Base-by-base conservation (phyloP, 2,797 vertebrate species). In the Girardinus metallicus region DNA sequence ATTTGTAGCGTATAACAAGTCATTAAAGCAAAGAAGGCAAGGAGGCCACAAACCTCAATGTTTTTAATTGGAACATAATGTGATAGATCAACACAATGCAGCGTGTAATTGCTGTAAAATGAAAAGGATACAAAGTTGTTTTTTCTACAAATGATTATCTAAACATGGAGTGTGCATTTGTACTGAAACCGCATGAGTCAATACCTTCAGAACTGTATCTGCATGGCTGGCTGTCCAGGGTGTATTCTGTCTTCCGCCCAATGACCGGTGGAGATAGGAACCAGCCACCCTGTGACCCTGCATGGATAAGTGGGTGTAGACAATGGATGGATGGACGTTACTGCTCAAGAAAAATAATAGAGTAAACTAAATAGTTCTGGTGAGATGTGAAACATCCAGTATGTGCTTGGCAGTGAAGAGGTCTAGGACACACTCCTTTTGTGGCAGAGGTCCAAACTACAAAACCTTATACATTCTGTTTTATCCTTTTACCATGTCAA, bases 1-100 rank as follows among this genome's bases (percentile, higher is more conserved):
- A 75, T 76, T 5, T 57, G 72, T 77, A 78, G 79, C 26, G 57
- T 73, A 31, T 13, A 43, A 26, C 9, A 26, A 75, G 46, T 72
- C 16, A 55, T 31, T 55, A 41, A 41, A 68, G 29, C n/a, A 71
- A 51, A 73, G 41, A 26, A 75, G 73, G 43, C 23, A 8, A 36
- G 47, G 21, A 79, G 68, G 77, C 43, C 70, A 75, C 64, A 62
- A 49, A 55, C 43, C 34, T 70, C 23, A 7, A n/a, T 41, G 21
- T 68, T 41, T 62, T 68, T 39, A 39, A 70, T 70, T 70, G 23
- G 23, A 70, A 70, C n/a, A 26, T 70, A 43, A n/a, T 43, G 26
- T n/a, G 16, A 66, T 39, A 15, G 39, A 43, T 15, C 23, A 16
- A 15, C 36, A 68, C 41, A 70, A 70, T 68, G 64, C 21, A 68